Percentiles rank a stretch among this genome's conserved stretches.
Conservation (phyloP, 2,888 invertebrate species). For the Lypha dubia region DNA sequence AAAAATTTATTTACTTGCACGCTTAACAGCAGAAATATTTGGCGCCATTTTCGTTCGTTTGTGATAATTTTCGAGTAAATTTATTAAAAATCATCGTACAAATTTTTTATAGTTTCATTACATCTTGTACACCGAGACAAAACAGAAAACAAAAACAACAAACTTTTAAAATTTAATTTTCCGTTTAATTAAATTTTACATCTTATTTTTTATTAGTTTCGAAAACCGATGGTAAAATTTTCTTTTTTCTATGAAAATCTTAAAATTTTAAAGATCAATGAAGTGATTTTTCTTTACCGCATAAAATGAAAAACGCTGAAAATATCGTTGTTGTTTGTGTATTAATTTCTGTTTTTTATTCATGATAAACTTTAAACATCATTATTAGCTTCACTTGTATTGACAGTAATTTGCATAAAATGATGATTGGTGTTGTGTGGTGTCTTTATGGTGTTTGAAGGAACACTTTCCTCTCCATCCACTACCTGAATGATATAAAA, state of each 20-base stretch:
- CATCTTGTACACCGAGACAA: slow-evolving; percentile 20
- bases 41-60: slow-evolving; percentile 50
- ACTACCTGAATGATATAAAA: slow-evolving; percentile 51
- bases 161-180: slow-evolving; percentile 41
- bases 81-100: slow-evolving; percentile 52
- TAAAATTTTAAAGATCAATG: slow-evolving; percentile 51
- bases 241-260: slow-evolving; percentile 27
- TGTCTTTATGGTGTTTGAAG: slow-evolving; percentile 28
- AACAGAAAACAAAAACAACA: too few relatives aligned
- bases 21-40: slow-evolving; percentile 24
- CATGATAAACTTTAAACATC: slow-evolving; percentile 51
- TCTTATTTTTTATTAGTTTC: slow-evolving; percentile 46
- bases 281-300: slow-evolving; percentile 27
- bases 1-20: slow-evolving; percentile 12
- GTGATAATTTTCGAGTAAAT: slow-evolving; percentile 32
- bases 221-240: slow-evolving; percentile 22
- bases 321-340: not conserved
- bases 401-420: slow-evolving; percentile 63
- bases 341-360: slow-evolving; percentile 21
- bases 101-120: slow-evolving; percentile 51
- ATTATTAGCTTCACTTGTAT: slow-evolving; percentile 57
- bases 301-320: slow-evolving; percentile 27
- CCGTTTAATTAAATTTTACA: slow-evolving; percentile 67
- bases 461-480: slow-evolving; percentile 41
- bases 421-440: slow-evolving; percentile 17